Base-by-base conservation (phyloP, 2,113 vertebrate genomes). In the Pagrus major region DNA sequence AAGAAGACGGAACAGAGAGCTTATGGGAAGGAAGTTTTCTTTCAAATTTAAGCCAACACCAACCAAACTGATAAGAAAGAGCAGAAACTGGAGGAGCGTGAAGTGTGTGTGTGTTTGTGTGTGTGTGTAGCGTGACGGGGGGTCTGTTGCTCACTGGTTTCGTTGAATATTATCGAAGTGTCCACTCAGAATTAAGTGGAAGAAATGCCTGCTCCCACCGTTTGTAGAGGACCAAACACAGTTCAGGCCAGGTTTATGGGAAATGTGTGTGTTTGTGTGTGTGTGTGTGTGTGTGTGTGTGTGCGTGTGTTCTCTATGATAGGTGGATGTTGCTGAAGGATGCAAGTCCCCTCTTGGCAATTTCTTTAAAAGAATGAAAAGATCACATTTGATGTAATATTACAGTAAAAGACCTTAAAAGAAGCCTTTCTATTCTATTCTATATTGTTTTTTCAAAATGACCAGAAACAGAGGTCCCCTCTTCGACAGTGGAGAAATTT, bases 111-210 rank as follows among this genome's bases (percentile, higher is more conserved):
- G 46, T 18, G 41, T 39, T 54, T 20, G 55, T 27, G 27, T 21
- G 23, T 58, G 74, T 54, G 63, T 54, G 35, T 60, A n/a, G n/a
- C n/a, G n/a, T n/a, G n/a, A n/a, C n/a, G n/a, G 20, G 9, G 56
- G 23, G 46, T 2, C 5, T 18, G n/a, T 31, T 27, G 1, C 6
- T 39, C 23, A 14, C 21, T 51, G 61, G 77, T 84, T 84, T 87
- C 70, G 81, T 31, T 66, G 12, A 54, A 46, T 83, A 79, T 89
- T 88, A 86, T 65, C 27, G 0, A 67, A 41, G 49, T 72, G 78
- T 80, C 87, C 3, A 20, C 51, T 58, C 47, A 81, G 58, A 64
- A 81, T 83, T 64, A 88, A 86, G 77, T 71, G 71, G 52, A 56
- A n/a, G 52, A 44, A 49, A 56, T 37, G 33, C 52, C 73, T 33